Percentiles rank a stretch among this genome's conserved stretches.
Conservation (phyloP, 2,113 vertebrate genomes). For the Chroicocephalus ridibundus region DNA sequence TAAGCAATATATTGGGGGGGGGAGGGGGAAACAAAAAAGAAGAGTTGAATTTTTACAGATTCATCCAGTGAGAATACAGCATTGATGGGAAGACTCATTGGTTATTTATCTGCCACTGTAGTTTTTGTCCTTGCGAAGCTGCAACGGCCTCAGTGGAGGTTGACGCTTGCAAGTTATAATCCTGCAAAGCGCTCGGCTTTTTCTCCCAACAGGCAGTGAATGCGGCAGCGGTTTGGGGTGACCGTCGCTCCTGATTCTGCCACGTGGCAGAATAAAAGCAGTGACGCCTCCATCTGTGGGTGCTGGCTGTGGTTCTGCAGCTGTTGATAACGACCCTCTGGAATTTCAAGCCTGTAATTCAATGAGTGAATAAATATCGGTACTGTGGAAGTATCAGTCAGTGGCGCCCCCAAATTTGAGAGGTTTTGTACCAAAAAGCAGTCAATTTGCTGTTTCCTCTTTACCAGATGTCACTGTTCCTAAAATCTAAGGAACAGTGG, state of each 20-base stretch:
- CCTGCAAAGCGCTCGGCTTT: neutral
- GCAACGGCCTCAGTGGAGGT: accelerated
- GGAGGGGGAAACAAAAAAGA: neutral
- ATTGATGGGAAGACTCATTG: neutral
- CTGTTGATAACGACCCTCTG: neutral
- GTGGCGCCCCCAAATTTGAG: neutral
- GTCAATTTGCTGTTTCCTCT: neutral
- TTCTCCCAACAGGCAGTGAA: neutral
- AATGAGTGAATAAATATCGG: neutral
- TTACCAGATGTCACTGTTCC: neutral
- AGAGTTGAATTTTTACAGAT: neutral
- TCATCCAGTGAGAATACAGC: neutral
- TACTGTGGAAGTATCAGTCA: neutral
- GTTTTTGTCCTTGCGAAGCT: neutral
- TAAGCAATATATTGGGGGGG: neutral
- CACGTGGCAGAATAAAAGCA: neutral
- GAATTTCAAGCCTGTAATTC: neutral
- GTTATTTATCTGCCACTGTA: neutral
- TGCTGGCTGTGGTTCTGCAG: neutral
- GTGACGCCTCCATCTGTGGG: neutral
- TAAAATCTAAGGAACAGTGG: neutral
- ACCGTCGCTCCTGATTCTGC: accelerated
- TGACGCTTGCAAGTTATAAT: neutral
- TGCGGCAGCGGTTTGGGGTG: neutral
- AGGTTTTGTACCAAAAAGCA: neutral